Base-by-base conservation (phyloP, 2,888 invertebrate species). In the Cotesia congregata region DNA sequence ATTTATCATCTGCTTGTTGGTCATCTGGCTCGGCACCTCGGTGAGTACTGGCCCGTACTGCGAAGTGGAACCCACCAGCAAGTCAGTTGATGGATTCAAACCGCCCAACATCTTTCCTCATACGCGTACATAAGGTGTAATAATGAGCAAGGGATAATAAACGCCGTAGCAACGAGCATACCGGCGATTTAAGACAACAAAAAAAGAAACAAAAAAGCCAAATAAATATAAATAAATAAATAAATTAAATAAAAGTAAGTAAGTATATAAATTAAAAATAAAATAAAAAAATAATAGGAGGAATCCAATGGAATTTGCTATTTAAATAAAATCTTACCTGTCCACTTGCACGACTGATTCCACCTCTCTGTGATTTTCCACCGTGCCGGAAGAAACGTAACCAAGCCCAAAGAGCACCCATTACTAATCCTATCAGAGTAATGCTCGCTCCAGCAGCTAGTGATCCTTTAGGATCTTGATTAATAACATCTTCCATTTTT, bases 61-160 rank as follows among this genome's bases (percentile, higher is more conserved):
- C 89, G 89, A 89, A 89, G 89, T 88, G 87, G 89, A 89, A 89
- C 89, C 89, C 89, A 89, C 89, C 89, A 89, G 89, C 89, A 89
- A 89, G 88, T 89, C 89, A 89, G 89, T 89, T 78, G 89, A 89
- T 87, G 89, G 89, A 85, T 89, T 89, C 89, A 89, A 89, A 88
- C 89, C 89, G 89, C 89, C 89, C 88, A 89, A 89, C 89, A 89
- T 89, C 89, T 89, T 89, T 88, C 85, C 85, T 88, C 87, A 85
- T 88, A 88, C 86, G 88, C 86, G 86, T 83, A 87, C 84, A 84
- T 85, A 85, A 86, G 83, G 84, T 86, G 86, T 85, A 84, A 83
- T 85, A 86, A 86, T 81, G 80, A 79, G 79, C 76, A 80, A 80
- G 77, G 72, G 72, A 72, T 67, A n/a, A 72, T 62, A 64, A 72